phyloP scores from a whole-genome alignment of 2,113 vertebrate genomes.

The Micronycteris hirsuta region DNA sequence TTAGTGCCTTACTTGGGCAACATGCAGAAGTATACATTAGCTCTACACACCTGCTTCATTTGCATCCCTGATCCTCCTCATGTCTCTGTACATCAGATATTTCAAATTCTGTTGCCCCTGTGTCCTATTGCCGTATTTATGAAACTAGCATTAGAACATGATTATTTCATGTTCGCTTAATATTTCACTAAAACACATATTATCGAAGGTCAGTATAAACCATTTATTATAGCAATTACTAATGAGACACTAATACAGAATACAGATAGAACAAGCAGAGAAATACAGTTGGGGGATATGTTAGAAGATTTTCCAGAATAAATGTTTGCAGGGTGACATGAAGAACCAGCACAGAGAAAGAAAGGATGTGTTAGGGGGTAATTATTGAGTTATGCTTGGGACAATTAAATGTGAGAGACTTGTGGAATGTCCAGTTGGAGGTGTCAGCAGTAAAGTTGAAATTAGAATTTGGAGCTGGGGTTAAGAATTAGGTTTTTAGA shows the following conservation, averaged over 20 bases:
- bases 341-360: background rate
- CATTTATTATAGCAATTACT: background rate
- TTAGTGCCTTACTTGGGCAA: background rate
- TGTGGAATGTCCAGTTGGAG: background rate
- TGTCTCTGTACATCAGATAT: background rate
- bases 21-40: background rate
- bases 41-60: background rate
- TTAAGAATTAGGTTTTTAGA: background rate
- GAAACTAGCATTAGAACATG: background rate
- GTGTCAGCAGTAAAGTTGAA: background rate
- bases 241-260: background rate
- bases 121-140: background rate
- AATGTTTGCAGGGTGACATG: background rate
- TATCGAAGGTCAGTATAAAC: background rate
- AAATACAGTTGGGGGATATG: background rate
- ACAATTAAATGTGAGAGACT: background rate
- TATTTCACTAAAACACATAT: background rate
- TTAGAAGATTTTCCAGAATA: background rate
- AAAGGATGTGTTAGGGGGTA: background rate
- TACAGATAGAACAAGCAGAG: background rate
- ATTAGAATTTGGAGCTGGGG: background rate
- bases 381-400: background rate
- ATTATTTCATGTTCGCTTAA: background rate
- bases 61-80: background rate
- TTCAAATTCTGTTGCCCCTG: background rate